Percentiles rank a stretch among this genome's conserved stretches.
phyloP scores from a whole-genome alignment of 2,113 vertebrate species.

The Numida meleagris region DNA sequence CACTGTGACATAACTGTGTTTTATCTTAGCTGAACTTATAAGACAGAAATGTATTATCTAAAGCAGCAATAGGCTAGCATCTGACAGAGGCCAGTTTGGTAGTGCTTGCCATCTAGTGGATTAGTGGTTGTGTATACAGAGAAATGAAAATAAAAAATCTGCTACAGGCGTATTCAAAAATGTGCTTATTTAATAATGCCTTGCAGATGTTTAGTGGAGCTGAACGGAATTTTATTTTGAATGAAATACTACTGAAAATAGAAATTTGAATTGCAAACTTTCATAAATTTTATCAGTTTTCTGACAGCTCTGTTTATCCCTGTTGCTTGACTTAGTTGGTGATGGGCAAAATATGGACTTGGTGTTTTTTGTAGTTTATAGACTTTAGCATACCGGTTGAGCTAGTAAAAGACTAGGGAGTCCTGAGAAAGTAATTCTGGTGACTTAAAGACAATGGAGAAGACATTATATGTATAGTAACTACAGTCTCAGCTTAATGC shows the following conservation, averaged over 20 bases:
- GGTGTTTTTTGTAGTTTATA: constrained; percentile 11
- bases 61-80: background rate
- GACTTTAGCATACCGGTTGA: constrained; percentile 41
- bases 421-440: constrained; percentile 25
- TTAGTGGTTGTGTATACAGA: background rate
- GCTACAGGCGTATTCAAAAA: background rate
- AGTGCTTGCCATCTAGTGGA: constrained; percentile 76
- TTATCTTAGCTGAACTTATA: background rate
- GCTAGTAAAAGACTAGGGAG: constrained; percentile 46
- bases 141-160: background rate
- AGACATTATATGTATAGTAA: constrained; percentile 60
- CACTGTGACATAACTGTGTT: background rate
- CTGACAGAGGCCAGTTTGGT: background rate
- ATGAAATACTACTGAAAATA: background rate
- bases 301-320: background rate
- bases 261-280: background rate
- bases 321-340: background rate
- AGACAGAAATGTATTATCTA: background rate
- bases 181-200: background rate
- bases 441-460: constrained; percentile 54
- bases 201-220: background rate
- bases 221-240: background rate
- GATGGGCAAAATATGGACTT: background rate
- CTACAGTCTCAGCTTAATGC: constrained; percentile 62
- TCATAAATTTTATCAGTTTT: background rate